Percentiles rank a stretch among this genome's conserved stretches.
These are phyloP conservation scores for Nothoprocta perdicaria DNA, from an alignment of 2,113 vertebrate species.

Conservation along the genomic window DNA sequence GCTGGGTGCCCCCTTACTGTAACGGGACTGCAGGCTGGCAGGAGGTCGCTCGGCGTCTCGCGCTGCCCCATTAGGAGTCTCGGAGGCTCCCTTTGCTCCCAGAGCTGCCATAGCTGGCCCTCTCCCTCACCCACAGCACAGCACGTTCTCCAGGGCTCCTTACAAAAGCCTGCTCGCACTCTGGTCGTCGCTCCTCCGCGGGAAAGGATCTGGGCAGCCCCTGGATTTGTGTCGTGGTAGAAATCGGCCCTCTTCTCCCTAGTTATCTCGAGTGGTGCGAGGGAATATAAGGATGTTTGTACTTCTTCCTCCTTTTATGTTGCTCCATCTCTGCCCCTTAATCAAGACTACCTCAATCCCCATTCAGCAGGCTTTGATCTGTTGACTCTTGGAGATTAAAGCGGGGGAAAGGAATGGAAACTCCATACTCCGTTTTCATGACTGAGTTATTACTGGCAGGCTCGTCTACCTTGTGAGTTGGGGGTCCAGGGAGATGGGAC, in stretches of 20 bases:
- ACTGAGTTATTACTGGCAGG: background rate
- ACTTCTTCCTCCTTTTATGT: background rate
- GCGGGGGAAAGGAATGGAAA: background rate
- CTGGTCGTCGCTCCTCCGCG: background rate
- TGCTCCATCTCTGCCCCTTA: background rate
- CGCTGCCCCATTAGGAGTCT: background rate
- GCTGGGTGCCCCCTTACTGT: background rate
- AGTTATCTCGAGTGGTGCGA: background rate
- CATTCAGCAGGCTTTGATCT: background rate
- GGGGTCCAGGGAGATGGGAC: background rate
- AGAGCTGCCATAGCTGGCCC: background rate
- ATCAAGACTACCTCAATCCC: background rate
- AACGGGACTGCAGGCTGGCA: background rate
- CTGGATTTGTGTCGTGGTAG: background rate
- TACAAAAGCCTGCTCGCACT: background rate
- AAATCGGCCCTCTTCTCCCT: background rate
- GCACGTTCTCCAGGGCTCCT: background rate
- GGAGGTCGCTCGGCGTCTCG: rapidly evolving
- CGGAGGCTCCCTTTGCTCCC: background rate
- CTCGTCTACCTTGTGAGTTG: background rate
- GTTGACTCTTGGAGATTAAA: background rate
- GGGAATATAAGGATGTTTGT: background rate
- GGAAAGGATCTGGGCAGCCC: background rate
- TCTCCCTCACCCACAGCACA: background rate
- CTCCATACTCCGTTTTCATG: background rate